phyloP scores from a whole-genome alignment of 2,797 vertebrate species.

The Phylloscopus collybita region DNA sequence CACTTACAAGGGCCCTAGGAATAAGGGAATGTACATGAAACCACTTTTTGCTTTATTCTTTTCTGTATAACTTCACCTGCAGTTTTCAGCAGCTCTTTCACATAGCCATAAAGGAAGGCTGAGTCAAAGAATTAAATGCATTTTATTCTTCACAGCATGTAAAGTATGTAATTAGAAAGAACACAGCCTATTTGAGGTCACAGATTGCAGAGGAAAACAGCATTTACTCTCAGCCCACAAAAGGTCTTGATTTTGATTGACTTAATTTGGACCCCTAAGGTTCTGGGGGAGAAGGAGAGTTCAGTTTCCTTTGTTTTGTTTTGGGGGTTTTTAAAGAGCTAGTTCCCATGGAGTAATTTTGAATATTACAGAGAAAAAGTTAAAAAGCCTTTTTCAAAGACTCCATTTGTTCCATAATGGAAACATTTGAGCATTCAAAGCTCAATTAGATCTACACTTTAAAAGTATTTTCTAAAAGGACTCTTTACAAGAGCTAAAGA shows the following conservation, averaged over 20 bases:
- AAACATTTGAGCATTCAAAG: conserved; percentile 40
- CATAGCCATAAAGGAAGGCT: background rate
- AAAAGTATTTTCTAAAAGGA: conserved; percentile 21
- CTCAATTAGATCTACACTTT: conserved; percentile 4
- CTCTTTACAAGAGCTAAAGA: conserved; percentile 11
- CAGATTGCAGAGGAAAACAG: conserved; percentile 45
- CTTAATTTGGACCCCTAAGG: conserved; percentile 65
- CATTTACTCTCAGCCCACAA: conserved; percentile 50
- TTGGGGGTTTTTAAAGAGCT: background rate
- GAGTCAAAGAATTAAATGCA: conserved; percentile 52
- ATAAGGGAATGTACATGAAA: background rate
- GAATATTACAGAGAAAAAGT: conserved; percentile 20
- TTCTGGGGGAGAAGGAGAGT: conserved; percentile 41
- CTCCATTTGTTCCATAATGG: conserved; percentile 5
- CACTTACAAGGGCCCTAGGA: background rate
- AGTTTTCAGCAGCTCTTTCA: conserved; percentile 45
- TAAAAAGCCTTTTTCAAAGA: conserved; percentile 7
- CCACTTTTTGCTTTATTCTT: conserved; percentile 35
- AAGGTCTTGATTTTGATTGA: conserved; percentile 66
- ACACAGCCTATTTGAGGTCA: conserved; percentile 43
- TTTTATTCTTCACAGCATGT: conserved; percentile 60
- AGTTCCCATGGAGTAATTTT: conserved; percentile 35
- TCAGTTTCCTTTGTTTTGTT: conserved; percentile 52
- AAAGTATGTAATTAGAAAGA: conserved; percentile 42
- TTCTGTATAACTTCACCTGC: conserved; percentile 22